Evolutionary conservation across 2,113 vertebrate species (phyloP).

Genomic region (Odontophorus gujanensis): DNA sequence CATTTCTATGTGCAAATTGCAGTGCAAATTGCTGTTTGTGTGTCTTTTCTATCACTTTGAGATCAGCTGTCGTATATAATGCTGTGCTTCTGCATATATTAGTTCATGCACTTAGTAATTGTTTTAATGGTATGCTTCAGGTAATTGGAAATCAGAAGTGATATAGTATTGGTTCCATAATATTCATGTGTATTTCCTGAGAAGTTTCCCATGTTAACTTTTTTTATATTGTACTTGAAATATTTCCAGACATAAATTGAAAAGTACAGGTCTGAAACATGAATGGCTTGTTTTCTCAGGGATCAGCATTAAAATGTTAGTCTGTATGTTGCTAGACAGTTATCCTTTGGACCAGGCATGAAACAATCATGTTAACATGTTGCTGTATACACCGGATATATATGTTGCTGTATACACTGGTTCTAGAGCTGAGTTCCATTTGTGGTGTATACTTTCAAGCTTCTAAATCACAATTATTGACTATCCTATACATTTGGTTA

Average conservation of each 20-base stretch:
- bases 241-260: not conserved
- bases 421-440: not conserved
- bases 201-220: not conserved
- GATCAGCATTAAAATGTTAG: not conserved
- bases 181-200: rapidly evolving
- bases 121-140: not conserved
- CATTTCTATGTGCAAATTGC: not conserved
- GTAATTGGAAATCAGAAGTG: not conserved
- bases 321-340: not conserved
- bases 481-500: no score
- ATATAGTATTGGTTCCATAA: rapidly evolving
- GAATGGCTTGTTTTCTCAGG: not conserved
- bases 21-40: not conserved
- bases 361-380: rapidly evolving
- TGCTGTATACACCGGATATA: not conserved
- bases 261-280: not conserved
- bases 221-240: not conserved
- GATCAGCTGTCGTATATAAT: not conserved
- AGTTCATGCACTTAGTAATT: not conserved
- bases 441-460: not conserved
- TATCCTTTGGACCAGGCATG: not conserved
- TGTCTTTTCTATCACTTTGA: not conserved
- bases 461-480: not conserved
- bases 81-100: not conserved
- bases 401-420: rapidly evolving